Evolutionary conservation across 2,797 vertebrate species (phyloP), one percentile per base, ranked within the genome.

Genomic region (Hylomyscus alleni): DNA sequence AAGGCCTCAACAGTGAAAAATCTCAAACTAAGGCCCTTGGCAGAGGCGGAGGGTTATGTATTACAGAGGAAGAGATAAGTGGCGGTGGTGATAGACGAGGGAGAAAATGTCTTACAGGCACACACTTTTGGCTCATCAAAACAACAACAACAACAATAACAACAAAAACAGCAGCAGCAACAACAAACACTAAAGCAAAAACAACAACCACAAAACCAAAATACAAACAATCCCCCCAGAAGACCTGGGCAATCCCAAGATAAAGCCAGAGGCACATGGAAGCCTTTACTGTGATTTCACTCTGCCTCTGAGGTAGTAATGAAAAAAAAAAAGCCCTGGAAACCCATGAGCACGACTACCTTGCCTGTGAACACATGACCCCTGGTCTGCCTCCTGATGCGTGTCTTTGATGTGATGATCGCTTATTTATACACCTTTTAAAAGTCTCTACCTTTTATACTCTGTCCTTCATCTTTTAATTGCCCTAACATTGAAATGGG

Each of bases 401-500:
- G 22, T 37, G 20, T 47, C 58, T 91, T 91, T 85, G 47, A 93
- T 56, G 62, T 69, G 15, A 86, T 86, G 4, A 93, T 81, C 52
- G 54, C 0, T 89, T 47, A 47, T 56, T 84, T 91, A 62, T n/a
- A 2, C 69, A 47, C n/a, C 58, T 52, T 85, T 58, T 90, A 47
- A 58, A 85, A 81, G 72, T 69, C 56, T 88, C 26, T 84, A 62
- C 1, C 19, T 90, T 75, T 78, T 22, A 50, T 37, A 60, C 47
- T 72, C 72, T 82, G 8, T 37, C 85, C 8, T 62, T 83, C 65
- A 54, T 78, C 84, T 72, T 65, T 93, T 47, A 58, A 37, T 52
- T 78, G 83, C 9, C 34, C 78, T 72, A 87, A 78, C 50, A 54
- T 90, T 80, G 77, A 95, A 92, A 47, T 78, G 10, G 26, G 24